Conservation (phyloP, 2,888 invertebrate species). For the Coremacera marginata region DNA sequence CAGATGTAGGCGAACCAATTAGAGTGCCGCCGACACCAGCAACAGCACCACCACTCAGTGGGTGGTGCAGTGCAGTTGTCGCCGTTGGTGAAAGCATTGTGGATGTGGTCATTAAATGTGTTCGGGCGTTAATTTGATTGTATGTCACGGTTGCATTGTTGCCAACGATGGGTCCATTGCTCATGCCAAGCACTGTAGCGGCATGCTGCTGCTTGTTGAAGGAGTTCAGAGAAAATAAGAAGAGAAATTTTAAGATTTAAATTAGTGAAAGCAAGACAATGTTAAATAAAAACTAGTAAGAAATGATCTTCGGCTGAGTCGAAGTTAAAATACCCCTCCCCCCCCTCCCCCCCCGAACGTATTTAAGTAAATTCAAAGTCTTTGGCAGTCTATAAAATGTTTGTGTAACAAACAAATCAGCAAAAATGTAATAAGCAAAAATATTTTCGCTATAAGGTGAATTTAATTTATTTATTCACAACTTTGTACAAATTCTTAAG, state of each 20-base stretch:
- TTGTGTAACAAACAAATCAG: too few species aligned
- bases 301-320: too few species aligned
- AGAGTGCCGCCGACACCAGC: slow-evolving; percentile 54
- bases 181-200: slow-evolving; percentile 19
- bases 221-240: neutral
- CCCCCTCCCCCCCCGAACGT: too few species aligned
- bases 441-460: too few species aligned
- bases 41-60: slow-evolving; percentile 52
- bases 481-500: too few species aligned
- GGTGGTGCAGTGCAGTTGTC: slow-evolving; percentile 55
- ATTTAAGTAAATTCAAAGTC: too few species aligned
- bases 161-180: slow-evolving; percentile 48
- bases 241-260: neutral
- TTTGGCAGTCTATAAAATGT: too few species aligned
- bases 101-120: slow-evolving; percentile 63
- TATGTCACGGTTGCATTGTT: slow-evolving; percentile 62
- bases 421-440: too few species aligned
- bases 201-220: slow-evolving; percentile 42
- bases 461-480: too few species aligned
- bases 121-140: slow-evolving; percentile 67
- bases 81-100: slow-evolving; percentile 56
- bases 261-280: too few species aligned
- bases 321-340: too few species aligned
- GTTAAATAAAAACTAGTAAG: too few species aligned
- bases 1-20: slow-evolving; percentile 64